Conservation (phyloP, 2,113 vertebrate genomes). For the Apodemus sylvaticus region DNA sequence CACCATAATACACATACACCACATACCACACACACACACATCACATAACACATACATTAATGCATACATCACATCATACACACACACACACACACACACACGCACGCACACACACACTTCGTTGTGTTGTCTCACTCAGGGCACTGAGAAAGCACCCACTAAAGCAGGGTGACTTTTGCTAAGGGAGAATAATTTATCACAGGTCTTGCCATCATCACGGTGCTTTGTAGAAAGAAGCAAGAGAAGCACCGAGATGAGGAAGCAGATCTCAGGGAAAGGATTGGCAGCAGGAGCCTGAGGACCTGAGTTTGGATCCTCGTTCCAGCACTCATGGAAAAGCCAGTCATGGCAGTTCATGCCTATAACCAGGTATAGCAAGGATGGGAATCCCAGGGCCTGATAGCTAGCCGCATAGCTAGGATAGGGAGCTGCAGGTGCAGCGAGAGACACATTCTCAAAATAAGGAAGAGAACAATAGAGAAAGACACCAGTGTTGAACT, state of each 20-base stretch:
- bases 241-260: neutral
- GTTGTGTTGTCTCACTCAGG: neutral
- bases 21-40: neutral
- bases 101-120: neutral
- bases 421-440: neutral
- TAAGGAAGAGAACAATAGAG: neutral
- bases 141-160: neutral
- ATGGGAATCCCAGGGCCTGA: neutral
- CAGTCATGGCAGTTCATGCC: fast-evolving
- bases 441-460: neutral
- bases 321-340: too few species aligned
- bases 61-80: neutral
- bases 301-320: too few species aligned
- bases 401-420: neutral
- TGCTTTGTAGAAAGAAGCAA: neutral
- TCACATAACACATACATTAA: neutral
- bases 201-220: neutral
- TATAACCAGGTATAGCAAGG: neutral
- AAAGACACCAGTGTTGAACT: neutral
- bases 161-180: slow-evolving; percentile 20
- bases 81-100: too few species aligned
- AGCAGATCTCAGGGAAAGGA: neutral
- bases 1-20: too few species aligned
- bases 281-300: too few species aligned
- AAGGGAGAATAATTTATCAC: neutral